Base-by-base conservation (phyloP, 1,140 invertebrate species). In the Drosophila quadrilineata region DNA sequence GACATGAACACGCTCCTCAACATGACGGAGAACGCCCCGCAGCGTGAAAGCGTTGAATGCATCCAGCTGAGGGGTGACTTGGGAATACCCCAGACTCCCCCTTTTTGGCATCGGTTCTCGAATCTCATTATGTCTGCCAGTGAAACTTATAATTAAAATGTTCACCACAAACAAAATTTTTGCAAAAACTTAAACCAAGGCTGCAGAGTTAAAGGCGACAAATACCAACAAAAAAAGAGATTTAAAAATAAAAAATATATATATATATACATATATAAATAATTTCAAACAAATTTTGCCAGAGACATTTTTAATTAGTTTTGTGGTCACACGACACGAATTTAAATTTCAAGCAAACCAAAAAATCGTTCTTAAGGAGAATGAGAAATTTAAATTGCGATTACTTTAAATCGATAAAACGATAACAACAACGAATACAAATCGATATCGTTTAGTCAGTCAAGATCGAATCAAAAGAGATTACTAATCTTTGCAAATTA, bases 71-170 rank as follows among this genome's bases (percentile, higher is more conserved):
- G 16, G 36, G 38, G 6, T 17, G 3, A 52, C 14, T 48, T 38
- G 5, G 28, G 45, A 16, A 3, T 12, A 16, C 3, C 35, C 1
- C 35, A 8, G 16, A 3, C 38, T 1, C 9, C 0, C 2, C 3
- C 17, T 2, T 19, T 10, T 5, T 3, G 6, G 6, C 40, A 9
- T 3, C 1, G 22, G 2, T 6, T 10, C n/a, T 16, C 38, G 45
- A 84, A 84, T 84, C 77, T 84, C 75, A 84, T 85, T 85, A 84
- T 73, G 59, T 66, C 48, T 71, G 50, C 43, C 63, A 58, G n/a
- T 60, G 28, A 84, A 84, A 85, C 79, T 84, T 84, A 85, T 85
- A 84, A 84, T 84, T 84, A 84, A 84, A 49, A 84, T 84, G 85
- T 45, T 79, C 48, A 74, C 85, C 79, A 79, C 59, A 74, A 84